These are phyloP conservation scores for Campylomormyrus numenius DNA, from an alignment of 2,113 vertebrate species.

Conservation along the genomic window DNA sequence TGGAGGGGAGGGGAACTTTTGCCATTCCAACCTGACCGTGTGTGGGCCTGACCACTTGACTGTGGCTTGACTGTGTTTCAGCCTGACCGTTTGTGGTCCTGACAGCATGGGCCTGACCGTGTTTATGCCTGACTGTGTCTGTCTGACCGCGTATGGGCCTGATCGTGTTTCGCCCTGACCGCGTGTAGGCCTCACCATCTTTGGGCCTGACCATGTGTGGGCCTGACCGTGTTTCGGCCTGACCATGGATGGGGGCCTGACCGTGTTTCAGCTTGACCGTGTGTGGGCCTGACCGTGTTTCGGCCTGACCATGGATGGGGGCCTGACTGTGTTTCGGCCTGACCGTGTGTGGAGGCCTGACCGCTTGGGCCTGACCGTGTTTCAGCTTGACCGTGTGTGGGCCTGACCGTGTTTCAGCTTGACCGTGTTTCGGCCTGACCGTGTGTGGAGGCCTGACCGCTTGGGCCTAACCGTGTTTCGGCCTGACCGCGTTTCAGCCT, in stretches of 20 bases:
- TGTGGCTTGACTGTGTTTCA: too few relatives aligned
- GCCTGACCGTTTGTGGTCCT: neutral
- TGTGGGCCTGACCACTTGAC: neutral
- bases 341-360: neutral
- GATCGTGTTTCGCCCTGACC: neutral
- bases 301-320: neutral
- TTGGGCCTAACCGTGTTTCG: too few relatives aligned
- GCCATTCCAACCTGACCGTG: neutral
- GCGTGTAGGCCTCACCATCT: too few relatives aligned
- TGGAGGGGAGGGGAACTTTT: neutral
- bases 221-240: neutral
- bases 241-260: neutral
- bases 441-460: neutral
- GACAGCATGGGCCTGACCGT: too few relatives aligned
- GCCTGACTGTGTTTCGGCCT: too few relatives aligned
- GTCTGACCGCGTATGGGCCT: neutral
- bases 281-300: neutral
- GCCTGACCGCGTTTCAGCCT: neutral
- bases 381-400: neutral
- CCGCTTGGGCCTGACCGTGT: neutral
- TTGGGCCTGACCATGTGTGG: too few relatives aligned
- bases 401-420: neutral
- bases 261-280: neutral
- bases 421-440: neutral
- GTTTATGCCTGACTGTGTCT: fast-evolving